phyloP scores from a whole-genome alignment of 2,113 vertebrate genomes.

The Cyanoramphus novaezelandiae region DNA sequence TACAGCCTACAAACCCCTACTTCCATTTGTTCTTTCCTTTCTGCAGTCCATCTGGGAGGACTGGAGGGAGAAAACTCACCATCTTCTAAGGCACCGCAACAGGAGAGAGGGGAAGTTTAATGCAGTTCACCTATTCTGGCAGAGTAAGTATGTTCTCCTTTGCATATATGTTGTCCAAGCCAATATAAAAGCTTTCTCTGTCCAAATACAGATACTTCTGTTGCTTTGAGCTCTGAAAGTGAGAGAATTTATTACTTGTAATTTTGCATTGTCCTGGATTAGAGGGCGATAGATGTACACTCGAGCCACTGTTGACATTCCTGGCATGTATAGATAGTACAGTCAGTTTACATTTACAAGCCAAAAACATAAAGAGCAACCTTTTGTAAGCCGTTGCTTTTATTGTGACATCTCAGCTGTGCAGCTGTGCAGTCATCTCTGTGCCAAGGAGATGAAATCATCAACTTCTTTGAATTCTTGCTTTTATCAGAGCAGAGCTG shows the following conservation, averaged over 20 bases:
- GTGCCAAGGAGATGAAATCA: constrained; percentile 35
- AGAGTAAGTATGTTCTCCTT: background rate
- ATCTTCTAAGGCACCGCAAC: accelerated
- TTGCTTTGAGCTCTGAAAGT: background rate
- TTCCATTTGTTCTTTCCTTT: background rate
- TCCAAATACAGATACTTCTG: background rate
- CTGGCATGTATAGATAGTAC: background rate
- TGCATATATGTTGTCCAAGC: background rate
- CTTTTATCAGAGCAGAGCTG: constrained; percentile 15
- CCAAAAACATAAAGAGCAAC: background rate
- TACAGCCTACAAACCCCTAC: accelerated
- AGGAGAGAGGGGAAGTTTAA: background rate
- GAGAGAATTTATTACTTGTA: background rate
- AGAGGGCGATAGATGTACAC: background rate
- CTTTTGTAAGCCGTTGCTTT: background rate
- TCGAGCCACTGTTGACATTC: background rate
- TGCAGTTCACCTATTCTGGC: background rate
- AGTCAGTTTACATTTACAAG: background rate
- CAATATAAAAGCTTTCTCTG: background rate
- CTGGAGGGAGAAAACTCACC: background rate
- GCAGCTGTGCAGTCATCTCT: background rate
- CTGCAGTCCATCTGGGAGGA: background rate
- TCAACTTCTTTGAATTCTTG: constrained; percentile 13
- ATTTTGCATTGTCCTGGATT: background rate
- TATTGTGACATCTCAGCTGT: constrained; percentile 15